A percentile compares a stretch with the other conserved stretches of the same genome.
Conservation (phyloP, 2,113 vertebrate species). For the Corynorhinus townsendii region DNA sequence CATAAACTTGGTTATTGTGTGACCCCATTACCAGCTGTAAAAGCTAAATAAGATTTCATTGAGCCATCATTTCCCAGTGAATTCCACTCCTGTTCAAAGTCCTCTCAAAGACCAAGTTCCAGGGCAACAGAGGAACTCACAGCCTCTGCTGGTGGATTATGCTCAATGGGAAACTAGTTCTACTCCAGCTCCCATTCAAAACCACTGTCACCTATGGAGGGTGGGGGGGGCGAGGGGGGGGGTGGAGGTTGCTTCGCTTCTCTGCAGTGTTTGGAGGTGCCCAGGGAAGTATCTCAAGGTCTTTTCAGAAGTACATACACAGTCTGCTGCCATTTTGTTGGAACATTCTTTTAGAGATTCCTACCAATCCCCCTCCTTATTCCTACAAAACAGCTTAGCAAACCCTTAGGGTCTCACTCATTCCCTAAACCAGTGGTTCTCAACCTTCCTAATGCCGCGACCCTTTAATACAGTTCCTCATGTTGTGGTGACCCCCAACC, state of each 20-base stretch:
- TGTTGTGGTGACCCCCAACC: too few relatives aligned
- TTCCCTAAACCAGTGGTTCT: not conserved
- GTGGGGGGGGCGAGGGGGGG: too few relatives aligned
- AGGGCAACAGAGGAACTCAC: not conserved
- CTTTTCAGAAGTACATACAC: not conserved
- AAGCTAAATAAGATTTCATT: not conserved
- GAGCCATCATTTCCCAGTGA: not conserved
- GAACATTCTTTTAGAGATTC: not conserved
- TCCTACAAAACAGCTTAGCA: not conserved
- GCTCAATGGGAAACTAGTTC: not conserved
- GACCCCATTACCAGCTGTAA: not conserved
- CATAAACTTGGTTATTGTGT: not conserved
- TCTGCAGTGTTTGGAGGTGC: not conserved
- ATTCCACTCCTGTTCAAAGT: not conserved
- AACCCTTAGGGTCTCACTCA: not conserved
- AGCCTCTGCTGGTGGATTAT: not conserved
- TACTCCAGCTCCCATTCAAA: not conserved
- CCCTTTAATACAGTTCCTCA: too few relatives aligned
- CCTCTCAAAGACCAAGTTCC: not conserved
- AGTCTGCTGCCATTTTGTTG: not conserved
- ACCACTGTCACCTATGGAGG: not conserved
- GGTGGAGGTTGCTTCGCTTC: not conserved
- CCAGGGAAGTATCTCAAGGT: not conserved
- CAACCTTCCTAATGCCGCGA: too few relatives aligned
- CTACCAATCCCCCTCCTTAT: not conserved